These are phyloP conservation scores for Arrhopalites spinosus DNA, from an alignment of 2,888 invertebrate species.

Conservation along the genomic window DNA sequence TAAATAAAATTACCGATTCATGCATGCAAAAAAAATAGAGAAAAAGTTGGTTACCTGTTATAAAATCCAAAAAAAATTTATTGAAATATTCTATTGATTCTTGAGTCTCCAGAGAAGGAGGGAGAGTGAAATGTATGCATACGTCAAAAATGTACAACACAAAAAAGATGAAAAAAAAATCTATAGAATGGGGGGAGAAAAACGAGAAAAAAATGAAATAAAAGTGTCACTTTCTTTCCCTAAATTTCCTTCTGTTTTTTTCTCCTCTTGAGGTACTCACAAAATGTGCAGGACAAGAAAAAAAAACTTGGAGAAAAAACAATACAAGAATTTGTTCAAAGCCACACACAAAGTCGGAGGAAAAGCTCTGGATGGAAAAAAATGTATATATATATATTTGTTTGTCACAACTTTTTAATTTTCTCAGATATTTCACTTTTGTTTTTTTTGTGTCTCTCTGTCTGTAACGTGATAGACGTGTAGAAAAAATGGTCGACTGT, in stretches of 20 bases:
- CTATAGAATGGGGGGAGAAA: no score
- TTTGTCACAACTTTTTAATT: no score
- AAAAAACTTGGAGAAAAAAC: background rate
- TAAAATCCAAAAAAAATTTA: no score
- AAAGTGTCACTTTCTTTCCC: constrained; percentile 18
- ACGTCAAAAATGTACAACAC: background rate
- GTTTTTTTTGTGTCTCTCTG: no score
- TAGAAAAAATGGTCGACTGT: no score
- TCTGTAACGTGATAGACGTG: no score
- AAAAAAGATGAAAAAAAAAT: background rate
- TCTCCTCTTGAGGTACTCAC: background rate
- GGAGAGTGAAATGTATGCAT: background rate
- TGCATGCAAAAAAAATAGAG: no score
- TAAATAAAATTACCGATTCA: no score
- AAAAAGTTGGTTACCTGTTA: no score
- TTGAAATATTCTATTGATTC: no score
- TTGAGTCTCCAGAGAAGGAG: background rate
- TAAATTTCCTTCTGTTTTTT: background rate
- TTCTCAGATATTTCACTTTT: no score
- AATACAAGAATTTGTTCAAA: background rate
- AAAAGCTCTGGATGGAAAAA: background rate
- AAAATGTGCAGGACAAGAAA: background rate
- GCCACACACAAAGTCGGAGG: background rate
- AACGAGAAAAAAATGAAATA: constrained; percentile 1
- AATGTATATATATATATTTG: no score